Conservation (phyloP, 1,140 invertebrate genomes). For the Theocolax elegans region DNA sequence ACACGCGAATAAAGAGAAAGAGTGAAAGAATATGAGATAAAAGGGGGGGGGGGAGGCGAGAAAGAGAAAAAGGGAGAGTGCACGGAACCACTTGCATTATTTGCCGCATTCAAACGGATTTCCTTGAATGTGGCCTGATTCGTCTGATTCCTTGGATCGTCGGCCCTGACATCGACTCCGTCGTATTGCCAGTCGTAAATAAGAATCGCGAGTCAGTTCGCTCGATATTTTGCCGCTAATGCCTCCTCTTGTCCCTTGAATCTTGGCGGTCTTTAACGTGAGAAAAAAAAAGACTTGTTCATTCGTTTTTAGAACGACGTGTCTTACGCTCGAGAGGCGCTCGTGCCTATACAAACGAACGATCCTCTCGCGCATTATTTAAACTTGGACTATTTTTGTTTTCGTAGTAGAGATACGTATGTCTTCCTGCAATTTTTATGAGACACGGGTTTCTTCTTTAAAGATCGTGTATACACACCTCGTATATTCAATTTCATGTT, state of each 20-base stretch:
- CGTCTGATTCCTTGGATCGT: conserved; percentile 28
- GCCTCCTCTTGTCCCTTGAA: not conserved
- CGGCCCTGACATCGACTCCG: conserved; percentile 40
- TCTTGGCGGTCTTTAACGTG: no score
- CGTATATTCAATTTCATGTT: no score
- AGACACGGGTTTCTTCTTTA: no score
- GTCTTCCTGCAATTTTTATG: no score
- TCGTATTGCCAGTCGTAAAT: conserved; percentile 26
- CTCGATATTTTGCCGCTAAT: conserved; percentile 35
- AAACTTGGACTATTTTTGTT: no score
- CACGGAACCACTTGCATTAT: conserved; percentile 35
- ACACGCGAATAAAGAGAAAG: conserved; percentile 8
- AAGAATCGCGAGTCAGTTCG: conserved; percentile 24
- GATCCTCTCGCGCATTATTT: no score
- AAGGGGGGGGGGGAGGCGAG: not conserved
- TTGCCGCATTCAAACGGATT: conserved; percentile 37
- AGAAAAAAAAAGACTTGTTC: no score
- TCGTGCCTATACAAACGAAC: no score
- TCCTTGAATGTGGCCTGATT: conserved; percentile 41
- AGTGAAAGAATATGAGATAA: not conserved
- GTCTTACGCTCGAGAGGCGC: no score
- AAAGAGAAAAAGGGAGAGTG: conserved; percentile 24
- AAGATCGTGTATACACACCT: no score
- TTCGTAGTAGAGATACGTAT: no score
- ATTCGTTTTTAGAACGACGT: no score